Evolutionary conservation across 2,888 invertebrate genomes (phyloP), one percentile per base, ranked within the genome.

Genomic region (Parelbella ahira): DNA sequence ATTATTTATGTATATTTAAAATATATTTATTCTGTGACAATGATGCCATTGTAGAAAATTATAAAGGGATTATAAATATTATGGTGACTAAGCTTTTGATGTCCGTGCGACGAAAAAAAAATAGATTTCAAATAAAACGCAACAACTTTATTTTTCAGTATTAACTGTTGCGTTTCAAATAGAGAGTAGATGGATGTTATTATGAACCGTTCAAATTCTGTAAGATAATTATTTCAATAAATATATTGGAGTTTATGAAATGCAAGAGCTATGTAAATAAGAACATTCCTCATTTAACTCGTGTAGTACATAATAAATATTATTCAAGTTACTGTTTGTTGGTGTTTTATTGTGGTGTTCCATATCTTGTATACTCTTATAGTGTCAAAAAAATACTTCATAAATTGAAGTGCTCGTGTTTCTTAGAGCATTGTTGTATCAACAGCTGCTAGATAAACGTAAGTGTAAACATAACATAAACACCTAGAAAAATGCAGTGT

Each of bases 221-320:
- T 70, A 63, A 57, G 49, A 50, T 59, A 63, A 63, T 62, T 61
- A 60, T 63, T 28, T 67, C 63, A 61, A 63, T 27, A 53, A 56
- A 63, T 57, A 68, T 73, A 77, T 75, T 68, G 70, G 71, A 74
- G 63, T 68, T 56, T 34, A 33, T 41, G 27, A 53, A 61, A 71
- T 63, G 64, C 68, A 72, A 73, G 77, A 66, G 71, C 79, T 84
- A 82, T 88, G 88, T 88, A 88, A 86, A 88, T 88, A 87, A 83
- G 79, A 83, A 88, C 88, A 88, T 88, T 88, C 88, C 88, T 88
- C 84, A 82, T 77, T 82, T 74, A 80, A 87, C 78, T 86, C 77
- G 82, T 80, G 87, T 88, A 88, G 88, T 87, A 84, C 81, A 86
- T 86, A 86, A 86, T 86, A 83, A 80, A 86, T 83, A 87, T 86